Percentiles rank a stretch among this genome's conserved stretches.
These are phyloP conservation scores for Colletes latitarsis DNA, from an alignment of 1,140 invertebrate genomes.

Conservation along the genomic window DNA sequence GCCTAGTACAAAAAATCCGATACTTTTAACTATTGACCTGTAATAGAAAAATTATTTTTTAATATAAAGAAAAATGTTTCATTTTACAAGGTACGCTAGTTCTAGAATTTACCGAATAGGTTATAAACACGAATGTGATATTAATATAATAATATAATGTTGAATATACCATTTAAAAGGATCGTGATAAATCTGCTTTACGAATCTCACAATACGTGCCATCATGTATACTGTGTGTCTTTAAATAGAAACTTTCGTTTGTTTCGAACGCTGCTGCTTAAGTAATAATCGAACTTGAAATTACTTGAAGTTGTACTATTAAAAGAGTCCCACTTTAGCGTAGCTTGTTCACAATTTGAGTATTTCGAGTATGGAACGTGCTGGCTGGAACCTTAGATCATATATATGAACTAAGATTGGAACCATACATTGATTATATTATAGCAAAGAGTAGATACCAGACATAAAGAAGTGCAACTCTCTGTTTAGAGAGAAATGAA, in stretches of 20 bases:
- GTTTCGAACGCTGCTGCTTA: background rate
- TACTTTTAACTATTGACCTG: slow-evolving; percentile 88
- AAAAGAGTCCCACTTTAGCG: too few species aligned
- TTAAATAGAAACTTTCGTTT: background rate
- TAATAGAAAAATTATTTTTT: slow-evolving; percentile 62
- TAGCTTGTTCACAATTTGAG: too few species aligned
- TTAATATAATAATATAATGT: background rate
- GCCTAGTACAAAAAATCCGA: slow-evolving; percentile 85
- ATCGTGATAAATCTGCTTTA: slow-evolving; percentile 24
- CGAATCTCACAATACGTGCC: background rate
- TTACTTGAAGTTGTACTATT: background rate
- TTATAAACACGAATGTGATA: background rate
- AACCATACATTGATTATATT: too few species aligned
- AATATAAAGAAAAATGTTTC: background rate
- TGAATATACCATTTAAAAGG: slow-evolving; percentile 34
- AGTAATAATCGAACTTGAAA: background rate
- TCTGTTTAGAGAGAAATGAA: too few species aligned
- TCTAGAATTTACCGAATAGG: background rate
- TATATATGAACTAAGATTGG: too few species aligned
- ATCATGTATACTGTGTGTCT: background rate
- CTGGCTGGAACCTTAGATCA: too few species aligned
- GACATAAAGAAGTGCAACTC: too few species aligned
- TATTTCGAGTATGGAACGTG: too few species aligned
- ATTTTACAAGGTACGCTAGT: background rate
- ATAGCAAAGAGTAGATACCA: too few species aligned